phyloP scores from a whole-genome alignment of 2,888 invertebrate genomes.

The Hemithea aestivaria region DNA sequence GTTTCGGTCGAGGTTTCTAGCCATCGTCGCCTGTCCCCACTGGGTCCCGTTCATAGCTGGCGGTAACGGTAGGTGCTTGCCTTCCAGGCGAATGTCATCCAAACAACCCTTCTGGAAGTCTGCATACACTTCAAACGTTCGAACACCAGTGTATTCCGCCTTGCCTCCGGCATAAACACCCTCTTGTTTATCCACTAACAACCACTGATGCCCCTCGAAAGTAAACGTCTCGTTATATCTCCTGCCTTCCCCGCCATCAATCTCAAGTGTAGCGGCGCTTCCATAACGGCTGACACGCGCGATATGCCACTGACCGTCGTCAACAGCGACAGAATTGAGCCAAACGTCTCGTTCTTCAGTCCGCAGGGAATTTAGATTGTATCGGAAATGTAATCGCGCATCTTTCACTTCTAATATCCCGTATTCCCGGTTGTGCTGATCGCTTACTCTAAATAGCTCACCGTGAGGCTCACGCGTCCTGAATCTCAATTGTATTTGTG shows the following conservation, averaged over 20 bases:
- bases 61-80: slow-evolving; percentile 95
- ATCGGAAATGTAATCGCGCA: slow-evolving; percentile 92
- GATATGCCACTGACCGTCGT: slow-evolving; percentile 98
- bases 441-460: slow-evolving; percentile 95
- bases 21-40: slow-evolving; percentile 97
- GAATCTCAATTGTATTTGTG: slow-evolving; percentile 95
- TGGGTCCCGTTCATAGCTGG: slow-evolving; percentile 97
- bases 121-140: slow-evolving; percentile 96
- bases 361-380: slow-evolving; percentile 93
- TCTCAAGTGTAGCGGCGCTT: slow-evolving; percentile 92
- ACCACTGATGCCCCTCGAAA: slow-evolving; percentile 94
- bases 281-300: slow-evolving; percentile 95
- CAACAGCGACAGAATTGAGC: slow-evolving; percentile 93
- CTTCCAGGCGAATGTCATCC: slow-evolving; percentile 89
- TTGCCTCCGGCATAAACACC: slow-evolving; percentile 97
- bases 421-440: slow-evolving; percentile 96
- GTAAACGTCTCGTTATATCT: slow-evolving; percentile 95
- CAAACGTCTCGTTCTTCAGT: slow-evolving; percentile 95
- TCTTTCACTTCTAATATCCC: slow-evolving; percentile 95
- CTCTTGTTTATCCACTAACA: slow-evolving; percentile 95
- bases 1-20: slow-evolving; percentile 92
- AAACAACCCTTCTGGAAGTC: slow-evolving; percentile 94
- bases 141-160: slow-evolving; percentile 95
- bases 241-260: slow-evolving; percentile 97
- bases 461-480: slow-evolving; percentile 96